Conservation (phyloP, 1,140 invertebrate genomes). For the Paramacrobiotus metropolitanus region DNA sequence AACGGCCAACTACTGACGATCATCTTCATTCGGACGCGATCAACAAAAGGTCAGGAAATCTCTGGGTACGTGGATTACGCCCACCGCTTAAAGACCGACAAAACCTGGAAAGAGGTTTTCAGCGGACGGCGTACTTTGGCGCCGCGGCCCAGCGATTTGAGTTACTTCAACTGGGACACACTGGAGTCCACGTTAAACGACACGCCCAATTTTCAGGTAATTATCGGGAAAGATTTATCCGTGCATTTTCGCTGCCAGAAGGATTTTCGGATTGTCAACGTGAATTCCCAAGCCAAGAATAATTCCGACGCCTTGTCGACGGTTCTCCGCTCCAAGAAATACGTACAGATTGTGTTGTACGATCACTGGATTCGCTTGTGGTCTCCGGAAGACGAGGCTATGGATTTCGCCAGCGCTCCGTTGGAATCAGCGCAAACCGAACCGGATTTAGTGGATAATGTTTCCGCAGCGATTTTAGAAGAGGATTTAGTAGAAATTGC, state of each 20-base stretch:
- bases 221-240: neutral
- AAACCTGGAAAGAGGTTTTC: neutral
- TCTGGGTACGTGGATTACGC: neutral
- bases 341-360: neutral
- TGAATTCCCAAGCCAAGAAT: neutral
- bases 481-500: neutral
- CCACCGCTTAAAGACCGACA: neutral
- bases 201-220: neutral
- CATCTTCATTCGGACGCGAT: neutral
- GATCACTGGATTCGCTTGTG: neutral
- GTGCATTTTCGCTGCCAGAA: neutral
- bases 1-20: neutral
- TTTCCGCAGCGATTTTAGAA: neutral
- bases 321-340: neutral
- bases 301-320: neutral
- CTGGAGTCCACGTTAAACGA: neutral
- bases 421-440: neutral
- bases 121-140: neutral
- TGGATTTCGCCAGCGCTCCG: neutral
- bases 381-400: neutral
- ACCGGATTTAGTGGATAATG: neutral
- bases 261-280: neutral
- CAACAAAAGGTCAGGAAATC: neutral
- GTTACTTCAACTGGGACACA: neutral
- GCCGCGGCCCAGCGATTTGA: neutral